Evolutionary conservation across 1,140 invertebrate genomes (phyloP), one percentile per base, ranked within the genome.

Genomic region (Onthophagus taurus): DNA sequence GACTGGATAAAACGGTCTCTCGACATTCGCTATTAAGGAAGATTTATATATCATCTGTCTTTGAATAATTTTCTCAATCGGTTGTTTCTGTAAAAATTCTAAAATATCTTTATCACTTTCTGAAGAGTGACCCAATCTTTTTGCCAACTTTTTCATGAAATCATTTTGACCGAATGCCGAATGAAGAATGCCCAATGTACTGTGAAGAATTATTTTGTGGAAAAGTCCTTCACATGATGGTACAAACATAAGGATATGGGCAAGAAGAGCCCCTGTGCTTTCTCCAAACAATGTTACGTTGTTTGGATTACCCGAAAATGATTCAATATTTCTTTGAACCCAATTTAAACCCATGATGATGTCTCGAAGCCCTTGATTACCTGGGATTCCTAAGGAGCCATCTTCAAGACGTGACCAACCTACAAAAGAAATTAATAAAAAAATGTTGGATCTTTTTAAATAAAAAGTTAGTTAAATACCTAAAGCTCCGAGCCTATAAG

Each of bases 401-500:
- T 46, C 44, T 31, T 46, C 44, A 12, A 46, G 33, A 39, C 31
- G 21, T 14, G 31, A 26, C 14, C 39, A 46, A 23, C 44, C 44
- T 46, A 39, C 17, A 33, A 23, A n/a, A n/a, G n/a, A n/a, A n/a
- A n/a, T n/a, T n/a, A n/a, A n/a, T n/a, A n/a, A n/a, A n/a, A n/a
- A n/a, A n/a, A n/a, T n/a, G n/a, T n/a, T n/a, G n/a, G n/a, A n/a
- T n/a, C n/a, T n/a, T n/a, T n/a, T n/a, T n/a, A n/a, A n/a, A n/a
- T n/a, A n/a, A n/a, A n/a, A n/a, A n/a, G n/a, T n/a, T n/a, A n/a
- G n/a, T n/a, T n/a, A n/a, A n/a, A n/a, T 21, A 38, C 36, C 36
- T 19, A 38, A 18, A n/a, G 23, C 20, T n/a, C 83, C 83, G 5
- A 88, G 64, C 45, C 85, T 71, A 59, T 89, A 89, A 54, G 88